Evolutionary conservation across 2,888 invertebrate species (phyloP).

Genomic region (Drepanosiphum platanoidis): DNA sequence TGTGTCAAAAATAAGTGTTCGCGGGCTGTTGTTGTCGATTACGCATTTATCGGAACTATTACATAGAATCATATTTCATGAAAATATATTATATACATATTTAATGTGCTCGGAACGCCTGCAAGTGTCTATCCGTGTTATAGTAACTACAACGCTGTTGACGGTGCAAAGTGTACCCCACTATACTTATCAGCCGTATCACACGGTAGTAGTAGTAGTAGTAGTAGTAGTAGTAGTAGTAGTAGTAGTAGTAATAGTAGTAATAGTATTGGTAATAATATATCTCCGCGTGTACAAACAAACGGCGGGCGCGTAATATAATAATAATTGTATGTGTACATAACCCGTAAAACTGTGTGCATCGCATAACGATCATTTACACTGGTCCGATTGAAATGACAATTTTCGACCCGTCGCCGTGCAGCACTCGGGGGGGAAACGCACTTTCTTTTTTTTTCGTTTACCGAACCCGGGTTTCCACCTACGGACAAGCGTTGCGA

Average conservation of each 20-base stretch:
- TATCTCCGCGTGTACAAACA: background rate
- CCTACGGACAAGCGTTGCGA: constrained; percentile 52
- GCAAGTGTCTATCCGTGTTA: background rate
- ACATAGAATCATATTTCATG: background rate
- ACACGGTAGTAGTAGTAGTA: background rate
- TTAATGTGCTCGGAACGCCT: background rate
- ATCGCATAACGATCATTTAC: background rate
- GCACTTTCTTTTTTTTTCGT: constrained; percentile 41
- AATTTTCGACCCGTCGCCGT: background rate
- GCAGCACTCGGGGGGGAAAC: background rate
- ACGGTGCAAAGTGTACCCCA: background rate
- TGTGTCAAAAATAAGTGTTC: background rate
- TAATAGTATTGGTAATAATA: background rate
- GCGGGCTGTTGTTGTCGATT: constrained; percentile 7
- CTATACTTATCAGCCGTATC: background rate
- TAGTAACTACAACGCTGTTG: background rate
- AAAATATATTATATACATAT: background rate
- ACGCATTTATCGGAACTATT: background rate
- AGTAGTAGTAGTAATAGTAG: background rate
- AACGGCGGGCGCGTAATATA: background rate
- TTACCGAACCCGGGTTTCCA: constrained; percentile 30
- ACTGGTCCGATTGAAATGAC: background rate
- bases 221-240: background rate
- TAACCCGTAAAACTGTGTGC: background rate
- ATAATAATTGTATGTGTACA: too few relatives aligned